Conservation (phyloP, 2,888 invertebrate genomes). For the Eurytoma californica region DNA sequence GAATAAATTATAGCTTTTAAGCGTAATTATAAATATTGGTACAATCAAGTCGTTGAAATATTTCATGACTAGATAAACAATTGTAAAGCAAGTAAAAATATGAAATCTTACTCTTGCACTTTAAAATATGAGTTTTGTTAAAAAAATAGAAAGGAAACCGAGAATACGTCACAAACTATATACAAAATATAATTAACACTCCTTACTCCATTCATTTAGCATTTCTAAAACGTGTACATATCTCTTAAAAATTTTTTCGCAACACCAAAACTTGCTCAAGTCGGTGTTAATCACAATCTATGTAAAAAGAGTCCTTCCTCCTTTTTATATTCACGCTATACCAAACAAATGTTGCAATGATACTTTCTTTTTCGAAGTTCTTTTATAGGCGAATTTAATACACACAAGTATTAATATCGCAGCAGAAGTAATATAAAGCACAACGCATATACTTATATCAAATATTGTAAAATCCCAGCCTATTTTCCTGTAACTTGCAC, state of each 20-base stretch:
- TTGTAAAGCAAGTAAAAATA: background rate
- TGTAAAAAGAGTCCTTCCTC: background rate
- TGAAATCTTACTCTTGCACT: slow-evolving; percentile 33
- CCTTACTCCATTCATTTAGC: slow-evolving; percentile 3
- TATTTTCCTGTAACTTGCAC: slow-evolving; percentile 38
- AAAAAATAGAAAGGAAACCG: background rate
- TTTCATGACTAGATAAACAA: too few species aligned
- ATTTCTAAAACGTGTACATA: slow-evolving; percentile 16
- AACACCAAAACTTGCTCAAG: slow-evolving; percentile 4
- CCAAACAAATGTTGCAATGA: slow-evolving; percentile 83
- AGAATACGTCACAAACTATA: slow-evolving; percentile 45
- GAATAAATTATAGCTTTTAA: too few species aligned
- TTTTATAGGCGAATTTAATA: slow-evolving; percentile 84
- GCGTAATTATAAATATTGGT: too few species aligned
- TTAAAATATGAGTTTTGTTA: slow-evolving; percentile 13
- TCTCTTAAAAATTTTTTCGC: slow-evolving; percentile 13
- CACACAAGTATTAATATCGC: slow-evolving; percentile 85
- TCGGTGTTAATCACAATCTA: slow-evolving; percentile 9
- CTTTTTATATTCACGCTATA: slow-evolving; percentile 76
- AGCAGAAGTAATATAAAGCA: slow-evolving; percentile 85
- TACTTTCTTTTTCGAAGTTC: slow-evolving; percentile 83
- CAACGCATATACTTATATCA: slow-evolving; percentile 86
- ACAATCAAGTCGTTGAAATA: too few species aligned
- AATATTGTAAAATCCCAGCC: slow-evolving; percentile 79
- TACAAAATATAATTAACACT: slow-evolving; percentile 37